phyloP scores from a whole-genome alignment of 2,797 vertebrate genomes.

The Tragopan temminckii region DNA sequence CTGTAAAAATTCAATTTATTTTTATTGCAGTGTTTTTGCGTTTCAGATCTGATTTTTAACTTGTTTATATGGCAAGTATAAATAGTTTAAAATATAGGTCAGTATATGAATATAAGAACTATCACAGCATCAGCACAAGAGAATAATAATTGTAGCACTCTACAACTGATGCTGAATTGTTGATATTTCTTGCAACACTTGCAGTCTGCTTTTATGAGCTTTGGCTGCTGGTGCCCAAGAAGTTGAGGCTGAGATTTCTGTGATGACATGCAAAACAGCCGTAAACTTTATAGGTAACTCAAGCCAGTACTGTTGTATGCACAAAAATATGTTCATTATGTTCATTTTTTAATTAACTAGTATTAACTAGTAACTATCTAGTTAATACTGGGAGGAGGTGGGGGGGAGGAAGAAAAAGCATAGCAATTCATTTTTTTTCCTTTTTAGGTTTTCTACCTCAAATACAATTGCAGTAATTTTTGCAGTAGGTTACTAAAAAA shows the following conservation, averaged over 20 bases:
- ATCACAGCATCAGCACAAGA: not conserved
- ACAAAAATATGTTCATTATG: not conserved
- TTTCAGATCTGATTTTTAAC: not conserved
- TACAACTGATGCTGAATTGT: not conserved
- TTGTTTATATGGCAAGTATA: not conserved
- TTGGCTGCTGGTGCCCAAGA: not conserved
- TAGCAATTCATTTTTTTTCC: not conserved
- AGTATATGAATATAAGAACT: not conserved
- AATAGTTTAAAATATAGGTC: not conserved
- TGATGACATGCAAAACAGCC: not conserved
- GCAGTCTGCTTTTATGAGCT: not conserved
- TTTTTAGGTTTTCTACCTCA: not conserved
- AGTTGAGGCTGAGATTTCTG: not conserved
- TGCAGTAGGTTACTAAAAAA: not conserved
- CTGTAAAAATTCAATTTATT: not conserved
- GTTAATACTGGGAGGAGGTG: not conserved
- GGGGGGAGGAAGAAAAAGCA: not conserved
- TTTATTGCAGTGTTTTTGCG: not conserved
- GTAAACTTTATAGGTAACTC: not conserved
- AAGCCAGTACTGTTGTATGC: not conserved
- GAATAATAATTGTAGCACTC: not conserved
- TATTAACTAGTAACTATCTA: not conserved
- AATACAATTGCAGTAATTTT: not conserved
- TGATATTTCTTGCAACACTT: not conserved
- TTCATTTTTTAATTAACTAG: not conserved